Evolutionary conservation across 2,888 invertebrate genomes (phyloP).

Genomic region (Tenthredo mesomela): DNA sequence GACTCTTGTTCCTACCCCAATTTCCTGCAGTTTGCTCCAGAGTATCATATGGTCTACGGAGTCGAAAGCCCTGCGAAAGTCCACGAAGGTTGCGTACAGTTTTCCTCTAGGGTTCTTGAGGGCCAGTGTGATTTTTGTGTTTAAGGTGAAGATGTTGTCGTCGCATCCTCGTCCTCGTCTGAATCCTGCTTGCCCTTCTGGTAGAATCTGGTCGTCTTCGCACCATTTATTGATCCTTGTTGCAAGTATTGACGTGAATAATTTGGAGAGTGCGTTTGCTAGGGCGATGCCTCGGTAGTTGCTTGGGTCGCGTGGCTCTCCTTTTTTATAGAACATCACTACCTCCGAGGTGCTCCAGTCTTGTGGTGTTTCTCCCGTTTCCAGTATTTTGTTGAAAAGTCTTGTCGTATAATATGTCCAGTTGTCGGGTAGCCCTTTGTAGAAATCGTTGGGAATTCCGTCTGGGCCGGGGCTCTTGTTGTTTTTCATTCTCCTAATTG

Average conservation of each 20-base stretch:
- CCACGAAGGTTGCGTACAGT: slow-evolving; percentile 61
- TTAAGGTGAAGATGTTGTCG: slow-evolving; percentile 62
- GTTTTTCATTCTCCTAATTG: slow-evolving; percentile 31
- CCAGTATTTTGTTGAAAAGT: slow-evolving; percentile 57
- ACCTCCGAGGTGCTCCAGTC: slow-evolving; percentile 58
- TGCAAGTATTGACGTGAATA: slow-evolving; percentile 58
- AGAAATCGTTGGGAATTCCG: slow-evolving; percentile 46
- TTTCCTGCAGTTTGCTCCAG: slow-evolving; percentile 53
- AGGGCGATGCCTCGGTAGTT: slow-evolving; percentile 61
- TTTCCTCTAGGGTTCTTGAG: slow-evolving; percentile 54
- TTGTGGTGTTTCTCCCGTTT: slow-evolving; percentile 55
- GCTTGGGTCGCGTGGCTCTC: slow-evolving; percentile 55
- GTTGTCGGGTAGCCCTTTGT: slow-evolving; percentile 36
- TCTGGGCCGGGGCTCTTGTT: slow-evolving; percentile 51
- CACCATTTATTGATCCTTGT: slow-evolving; percentile 57
- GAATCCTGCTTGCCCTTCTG: slow-evolving; percentile 63
- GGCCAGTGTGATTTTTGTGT: slow-evolving; percentile 52
- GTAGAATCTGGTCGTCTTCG: slow-evolving; percentile 58
- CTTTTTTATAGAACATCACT: slow-evolving; percentile 58
- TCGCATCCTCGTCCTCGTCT: slow-evolving; percentile 56
- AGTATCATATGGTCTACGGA: slow-evolving; percentile 58
- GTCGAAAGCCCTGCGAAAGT: slow-evolving; percentile 60
- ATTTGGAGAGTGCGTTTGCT: slow-evolving; percentile 58
- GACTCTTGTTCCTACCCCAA: slow-evolving; percentile 54
- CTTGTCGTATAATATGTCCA: slow-evolving; percentile 17